Conservation (phyloP, 1,140 invertebrate species). For the Anadara kagoshimensis region DNA sequence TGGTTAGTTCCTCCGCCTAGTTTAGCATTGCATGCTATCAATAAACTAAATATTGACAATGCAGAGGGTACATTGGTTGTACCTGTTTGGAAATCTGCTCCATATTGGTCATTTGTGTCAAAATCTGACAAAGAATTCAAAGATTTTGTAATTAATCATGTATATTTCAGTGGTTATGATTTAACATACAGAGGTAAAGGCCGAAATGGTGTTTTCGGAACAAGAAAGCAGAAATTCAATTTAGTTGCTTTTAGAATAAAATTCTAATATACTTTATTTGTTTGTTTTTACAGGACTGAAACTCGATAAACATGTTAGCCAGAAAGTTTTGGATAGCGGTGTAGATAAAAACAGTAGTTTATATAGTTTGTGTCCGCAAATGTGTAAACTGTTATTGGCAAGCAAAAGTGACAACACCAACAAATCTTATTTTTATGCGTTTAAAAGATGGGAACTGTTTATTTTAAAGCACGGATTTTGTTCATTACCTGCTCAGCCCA, state of each 20-base stretch:
- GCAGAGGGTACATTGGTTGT: neutral
- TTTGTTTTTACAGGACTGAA: constrained; percentile 14
- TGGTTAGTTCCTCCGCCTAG: constrained; percentile 33
- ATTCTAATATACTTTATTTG: too few relatives aligned
- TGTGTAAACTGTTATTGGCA: neutral
- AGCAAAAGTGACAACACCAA: constrained; percentile 16
- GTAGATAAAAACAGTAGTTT: neutral
- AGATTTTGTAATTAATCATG: too few relatives aligned
- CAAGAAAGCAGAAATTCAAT: too few relatives aligned
- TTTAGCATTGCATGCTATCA: neutral
- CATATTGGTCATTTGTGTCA: neutral
- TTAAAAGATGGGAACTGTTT: constrained; percentile 21
- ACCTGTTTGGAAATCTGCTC: neutral
- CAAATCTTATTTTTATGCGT: constrained; percentile 5
- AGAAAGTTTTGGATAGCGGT: neutral
- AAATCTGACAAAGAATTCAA: too few relatives aligned
- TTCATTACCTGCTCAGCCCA: constrained; percentile 16
- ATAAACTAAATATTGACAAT: constrained; percentile 3
- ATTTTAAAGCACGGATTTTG: neutral
- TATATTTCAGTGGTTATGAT: too few relatives aligned
- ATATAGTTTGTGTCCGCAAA: neutral
- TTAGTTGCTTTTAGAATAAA: too few relatives aligned
- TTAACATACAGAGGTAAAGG: too few relatives aligned
- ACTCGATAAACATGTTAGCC: neutral
- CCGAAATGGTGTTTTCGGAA: too few relatives aligned